phyloP scores from a whole-genome alignment of 2,888 invertebrate species.

The Stegophylla sp. region DNA sequence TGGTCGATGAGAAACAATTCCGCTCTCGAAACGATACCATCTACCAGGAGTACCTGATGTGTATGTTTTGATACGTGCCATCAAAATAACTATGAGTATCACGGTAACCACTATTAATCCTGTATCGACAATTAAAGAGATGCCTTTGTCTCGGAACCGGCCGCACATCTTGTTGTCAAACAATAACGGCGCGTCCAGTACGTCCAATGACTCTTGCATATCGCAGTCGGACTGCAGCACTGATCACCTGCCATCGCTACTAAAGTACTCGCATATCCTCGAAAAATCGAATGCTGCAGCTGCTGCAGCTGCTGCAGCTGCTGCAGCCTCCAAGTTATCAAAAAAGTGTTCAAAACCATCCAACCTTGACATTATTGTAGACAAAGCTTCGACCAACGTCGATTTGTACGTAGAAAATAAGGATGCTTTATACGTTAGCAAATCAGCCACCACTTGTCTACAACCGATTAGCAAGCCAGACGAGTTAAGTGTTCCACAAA shows the following conservation, averaged over 20 bases:
- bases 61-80: slow-evolving; percentile 15
- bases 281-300: slow-evolving; percentile 19
- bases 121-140: slow-evolving; percentile 53
- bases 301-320: too few species aligned
- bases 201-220: slow-evolving; percentile 45
- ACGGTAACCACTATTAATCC: slow-evolving; percentile 55
- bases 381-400: slow-evolving; percentile 13
- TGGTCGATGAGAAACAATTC: neutral
- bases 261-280: slow-evolving; percentile 47
- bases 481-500: neutral
- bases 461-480: slow-evolving; percentile 36
- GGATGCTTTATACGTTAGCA: neutral
- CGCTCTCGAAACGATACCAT: neutral
- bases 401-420: slow-evolving; percentile 35
- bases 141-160: slow-evolving; percentile 52
- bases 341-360: slow-evolving; percentile 48
- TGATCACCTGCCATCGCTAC: slow-evolving; percentile 48
- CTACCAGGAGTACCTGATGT: neutral
- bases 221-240: slow-evolving; percentile 49
- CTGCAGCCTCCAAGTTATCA: neutral
- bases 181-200: slow-evolving; percentile 40
- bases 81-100: slow-evolving; percentile 47
- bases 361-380: neutral
- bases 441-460: slow-evolving; percentile 28
- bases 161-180: slow-evolving; percentile 52